phyloP scores from a whole-genome alignment of 2,113 vertebrate genomes.

The Bambusicola thoracicus region DNA sequence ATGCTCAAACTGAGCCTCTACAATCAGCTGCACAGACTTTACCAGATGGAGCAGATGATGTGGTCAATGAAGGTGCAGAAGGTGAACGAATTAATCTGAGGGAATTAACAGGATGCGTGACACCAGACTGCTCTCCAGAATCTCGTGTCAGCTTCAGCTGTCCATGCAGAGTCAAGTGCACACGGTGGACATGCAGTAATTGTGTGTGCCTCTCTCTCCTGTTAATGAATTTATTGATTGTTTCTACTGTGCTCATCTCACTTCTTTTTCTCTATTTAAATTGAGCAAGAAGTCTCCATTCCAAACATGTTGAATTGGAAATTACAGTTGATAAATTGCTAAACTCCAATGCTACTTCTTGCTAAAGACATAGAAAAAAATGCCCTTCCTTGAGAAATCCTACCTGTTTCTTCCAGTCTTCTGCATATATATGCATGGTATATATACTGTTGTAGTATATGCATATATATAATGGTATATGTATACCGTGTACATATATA shows the following conservation, averaged over 20 bases:
- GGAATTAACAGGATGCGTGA: constrained; percentile 21
- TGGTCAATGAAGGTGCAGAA: constrained; percentile 33
- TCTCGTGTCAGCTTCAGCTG: constrained; percentile 7
- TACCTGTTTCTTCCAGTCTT: background rate
- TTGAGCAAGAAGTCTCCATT: background rate
- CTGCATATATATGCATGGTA: background rate
- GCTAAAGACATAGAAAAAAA: background rate
- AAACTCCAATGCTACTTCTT: background rate
- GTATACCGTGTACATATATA: background rate
- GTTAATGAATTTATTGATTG: constrained; percentile 14
- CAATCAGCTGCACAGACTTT: background rate
- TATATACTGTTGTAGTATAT: background rate
- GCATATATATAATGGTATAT: background rate
- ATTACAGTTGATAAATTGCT: background rate
- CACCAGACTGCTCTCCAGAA: background rate
- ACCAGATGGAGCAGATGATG: constrained; percentile 30
- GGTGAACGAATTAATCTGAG: constrained; percentile 20
- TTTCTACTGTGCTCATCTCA: background rate
- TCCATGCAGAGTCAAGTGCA: background rate
- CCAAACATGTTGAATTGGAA: background rate
- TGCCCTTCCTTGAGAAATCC: background rate
- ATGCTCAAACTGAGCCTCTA: background rate
- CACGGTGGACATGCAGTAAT: background rate
- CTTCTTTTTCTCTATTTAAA: background rate
- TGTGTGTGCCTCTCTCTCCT: background rate